Base-by-base conservation (phyloP, 2,888 invertebrate species). In the Tachina grossa region DNA sequence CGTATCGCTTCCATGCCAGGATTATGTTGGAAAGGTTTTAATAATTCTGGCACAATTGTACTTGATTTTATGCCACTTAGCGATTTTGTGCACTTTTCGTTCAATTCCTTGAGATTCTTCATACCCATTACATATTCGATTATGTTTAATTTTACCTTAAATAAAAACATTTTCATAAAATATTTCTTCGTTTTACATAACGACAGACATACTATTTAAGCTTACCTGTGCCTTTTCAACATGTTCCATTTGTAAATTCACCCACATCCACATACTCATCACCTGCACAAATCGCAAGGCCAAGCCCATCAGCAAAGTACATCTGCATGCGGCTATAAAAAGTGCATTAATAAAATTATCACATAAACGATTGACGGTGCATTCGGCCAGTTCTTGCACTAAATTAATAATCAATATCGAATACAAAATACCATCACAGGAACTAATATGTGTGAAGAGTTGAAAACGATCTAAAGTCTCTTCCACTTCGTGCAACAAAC, bases 231-330 rank as follows among this genome's bases (percentile, higher is more conserved):
- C 92, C 59, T 89, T 90, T 31, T 89, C 88, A 47, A 90, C 79
- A 84, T 87, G 88, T 84, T 93, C 92, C 89, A 90, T 89, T 74
- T 92, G 91, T 55, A 92, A 85, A 86, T 92, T 92, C 1, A 90
- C 88, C 88, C 90, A 89, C 63, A 91, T 87, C 90, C 92, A 90
- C 31, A 89, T 87, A 10, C 88, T 87, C 13, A 92, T 81, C 16
- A 91, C 86, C 87, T 92, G 91, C 1, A 90, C 89, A 49, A 89
- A 49, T 10, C 92, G 90, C 53, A 91, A 85, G 0, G 90, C 90
- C 9, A 91, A 75, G 0, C 92, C 92, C 8, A 87, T 72, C 47
- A 90, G 89, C 2, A 91, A 76, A 2, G 90, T 86, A 68, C 89
- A 80, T 53, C 90, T 90, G 3, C 91, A 87, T 19, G 90, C 84